Evolutionary conservation across 2,113 vertebrate species (phyloP).

Genomic region (Pseudopipra pipra): DNA sequence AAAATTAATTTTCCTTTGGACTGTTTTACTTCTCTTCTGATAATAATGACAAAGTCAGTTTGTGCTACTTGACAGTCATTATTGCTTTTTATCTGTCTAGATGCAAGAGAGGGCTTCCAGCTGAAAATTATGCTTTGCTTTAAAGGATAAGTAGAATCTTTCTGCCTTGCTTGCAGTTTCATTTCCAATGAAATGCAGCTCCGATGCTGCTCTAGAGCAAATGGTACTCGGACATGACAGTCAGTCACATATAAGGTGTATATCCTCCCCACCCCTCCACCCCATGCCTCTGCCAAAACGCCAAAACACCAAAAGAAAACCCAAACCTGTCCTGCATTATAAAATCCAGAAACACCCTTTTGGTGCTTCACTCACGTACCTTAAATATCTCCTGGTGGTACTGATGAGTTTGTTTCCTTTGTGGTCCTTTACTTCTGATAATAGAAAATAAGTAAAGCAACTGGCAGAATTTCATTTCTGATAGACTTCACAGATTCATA

Average conservation of each 20-base stretch:
- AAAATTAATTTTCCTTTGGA: neutral
- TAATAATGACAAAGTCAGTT: neutral
- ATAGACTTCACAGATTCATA: neutral
- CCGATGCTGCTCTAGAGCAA: neutral
- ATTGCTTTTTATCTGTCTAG: neutral
- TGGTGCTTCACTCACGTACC: neutral
- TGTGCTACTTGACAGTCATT: neutral
- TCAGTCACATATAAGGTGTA: too few species aligned
- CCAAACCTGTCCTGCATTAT: neutral
- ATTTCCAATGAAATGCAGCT: neutral
- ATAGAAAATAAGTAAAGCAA: neutral
- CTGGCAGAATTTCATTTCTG: neutral
- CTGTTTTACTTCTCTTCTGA: neutral
- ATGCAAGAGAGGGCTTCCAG: neutral
- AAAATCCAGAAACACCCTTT: neutral
- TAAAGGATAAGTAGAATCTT: neutral
- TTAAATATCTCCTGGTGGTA: neutral
- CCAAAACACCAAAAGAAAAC: neutral
- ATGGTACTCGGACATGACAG: neutral
- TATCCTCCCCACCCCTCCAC: fast-evolving
- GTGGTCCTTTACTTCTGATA: neutral
- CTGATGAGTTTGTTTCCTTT: neutral
- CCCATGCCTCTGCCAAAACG: neutral
- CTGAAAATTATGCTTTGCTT: neutral
- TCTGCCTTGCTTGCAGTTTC: neutral